Conservation (phyloP, 2,888 invertebrate genomes). For the Xestia c-nigrum region DNA sequence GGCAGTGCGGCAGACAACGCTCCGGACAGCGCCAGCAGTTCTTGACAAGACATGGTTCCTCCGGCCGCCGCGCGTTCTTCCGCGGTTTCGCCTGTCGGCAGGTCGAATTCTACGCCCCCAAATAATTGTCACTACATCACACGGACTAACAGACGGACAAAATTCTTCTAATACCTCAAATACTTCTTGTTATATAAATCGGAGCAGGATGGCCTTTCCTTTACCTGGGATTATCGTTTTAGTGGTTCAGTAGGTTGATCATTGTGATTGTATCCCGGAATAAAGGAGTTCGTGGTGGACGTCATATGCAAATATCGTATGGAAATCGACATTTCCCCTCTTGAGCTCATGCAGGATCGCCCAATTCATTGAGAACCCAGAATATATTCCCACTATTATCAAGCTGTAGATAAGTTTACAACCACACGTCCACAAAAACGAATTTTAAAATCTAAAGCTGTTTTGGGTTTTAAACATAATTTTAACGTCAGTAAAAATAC, state of each 20-base stretch:
- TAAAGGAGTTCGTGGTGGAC: not conserved
- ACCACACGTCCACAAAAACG: not conserved
- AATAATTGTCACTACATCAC: constrained; percentile 75
- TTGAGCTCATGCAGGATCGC: not conserved
- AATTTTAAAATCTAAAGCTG: not conserved
- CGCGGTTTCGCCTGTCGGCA: constrained; percentile 86
- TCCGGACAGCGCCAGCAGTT: constrained; percentile 97
- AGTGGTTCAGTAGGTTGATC: not conserved
- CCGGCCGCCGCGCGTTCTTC: constrained; percentile 87
- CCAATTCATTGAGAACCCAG: not conserved
- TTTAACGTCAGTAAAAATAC: constrained; percentile 3
- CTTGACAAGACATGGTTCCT: constrained; percentile 96
- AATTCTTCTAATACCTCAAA: constrained; percentile 56
- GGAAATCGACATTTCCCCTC: not conserved
- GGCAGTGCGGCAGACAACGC: constrained; percentile 97
- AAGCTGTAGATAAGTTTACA: not conserved
- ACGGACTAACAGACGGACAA: constrained; percentile 48
- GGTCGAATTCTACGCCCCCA: constrained; percentile 87
- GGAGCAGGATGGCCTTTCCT: not conserved
- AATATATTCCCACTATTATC: not conserved
- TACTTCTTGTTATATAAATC: constrained; percentile 58
- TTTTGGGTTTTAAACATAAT: not conserved
- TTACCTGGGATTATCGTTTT: not conserved
- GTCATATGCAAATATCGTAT: not conserved
- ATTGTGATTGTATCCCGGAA: not conserved